phyloP scores from a whole-genome alignment of 1,140 invertebrate genomes.

The Luehdorfia chinensis region DNA sequence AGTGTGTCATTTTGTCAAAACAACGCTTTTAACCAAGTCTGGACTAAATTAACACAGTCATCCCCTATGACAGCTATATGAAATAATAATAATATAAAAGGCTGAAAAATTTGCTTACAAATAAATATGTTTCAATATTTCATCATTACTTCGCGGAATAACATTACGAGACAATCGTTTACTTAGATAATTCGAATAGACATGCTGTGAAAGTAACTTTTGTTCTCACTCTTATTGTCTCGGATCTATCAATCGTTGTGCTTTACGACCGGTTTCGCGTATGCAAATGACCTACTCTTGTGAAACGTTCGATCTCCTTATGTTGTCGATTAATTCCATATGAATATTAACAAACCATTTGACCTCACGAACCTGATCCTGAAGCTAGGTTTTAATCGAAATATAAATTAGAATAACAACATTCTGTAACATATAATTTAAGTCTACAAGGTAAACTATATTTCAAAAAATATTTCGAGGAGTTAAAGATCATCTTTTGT shows the following conservation, averaged over 20 bases:
- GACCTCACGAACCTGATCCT: constrained; percentile 8
- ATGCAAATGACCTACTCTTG: constrained; percentile 31
- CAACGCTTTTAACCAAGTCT: too few relatives aligned
- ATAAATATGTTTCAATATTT: too few relatives aligned
- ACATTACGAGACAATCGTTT: constrained; percentile 17
- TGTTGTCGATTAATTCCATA: constrained; percentile 2
- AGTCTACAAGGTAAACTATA: not conserved
- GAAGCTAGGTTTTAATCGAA: not conserved
- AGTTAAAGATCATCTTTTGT: too few relatives aligned
- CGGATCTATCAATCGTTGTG: constrained; percentile 31
- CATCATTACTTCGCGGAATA: not conserved
- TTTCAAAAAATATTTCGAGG: not conserved
- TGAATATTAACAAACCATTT: constrained; percentile 14
- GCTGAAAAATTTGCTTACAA: too few relatives aligned
- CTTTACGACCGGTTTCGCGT: constrained; percentile 28
- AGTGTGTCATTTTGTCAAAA: too few relatives aligned
- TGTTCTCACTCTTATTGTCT: constrained; percentile 40
- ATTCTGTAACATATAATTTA: not conserved
- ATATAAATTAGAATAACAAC: not conserved
- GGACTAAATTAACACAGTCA: too few relatives aligned
- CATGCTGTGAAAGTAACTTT: constrained; percentile 41
- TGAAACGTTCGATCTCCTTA: constrained; percentile 22
- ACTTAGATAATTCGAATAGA: constrained; percentile 19
- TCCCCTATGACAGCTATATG: too few relatives aligned
- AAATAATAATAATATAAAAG: too few relatives aligned